Percentiles rank a stretch among this genome's conserved stretches.
These are phyloP conservation scores for Nebria salina DNA, from an alignment of 2,888 invertebrate genomes.

Conservation along the genomic window DNA sequence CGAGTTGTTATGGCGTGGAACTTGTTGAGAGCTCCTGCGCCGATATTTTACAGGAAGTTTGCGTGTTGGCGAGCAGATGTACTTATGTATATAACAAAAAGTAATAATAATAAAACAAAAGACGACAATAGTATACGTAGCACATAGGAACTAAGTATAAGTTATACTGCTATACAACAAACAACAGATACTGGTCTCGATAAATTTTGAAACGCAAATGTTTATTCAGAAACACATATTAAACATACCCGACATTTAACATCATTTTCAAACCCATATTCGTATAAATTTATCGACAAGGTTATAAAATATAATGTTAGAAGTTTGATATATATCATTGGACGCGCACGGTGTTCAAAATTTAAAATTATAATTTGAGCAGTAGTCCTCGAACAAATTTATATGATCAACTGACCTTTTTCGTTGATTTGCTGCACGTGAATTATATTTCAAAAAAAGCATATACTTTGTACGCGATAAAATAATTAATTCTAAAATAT, in stretches of 20 bases:
- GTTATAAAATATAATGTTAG: background rate
- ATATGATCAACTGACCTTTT: too few species aligned
- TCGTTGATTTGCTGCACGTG: too few species aligned
- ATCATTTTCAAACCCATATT: conserved; percentile 14
- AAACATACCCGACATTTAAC: conserved; percentile 34
- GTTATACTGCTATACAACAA: conserved; percentile 27
- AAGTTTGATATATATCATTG: background rate
- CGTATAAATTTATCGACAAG: background rate
- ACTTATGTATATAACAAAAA: background rate
- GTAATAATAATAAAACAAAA: conserved; percentile 39
- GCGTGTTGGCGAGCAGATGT: conserved; percentile 38
- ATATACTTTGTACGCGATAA: too few species aligned
- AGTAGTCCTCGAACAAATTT: background rate
- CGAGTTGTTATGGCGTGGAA: background rate
- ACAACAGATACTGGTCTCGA: conserved; percentile 17
- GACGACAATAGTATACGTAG: conserved; percentile 28
- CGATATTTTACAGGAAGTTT: conserved; percentile 36
- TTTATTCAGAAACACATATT: conserved; percentile 18
- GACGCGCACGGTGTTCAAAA: background rate
- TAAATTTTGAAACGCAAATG: conserved; percentile 41
- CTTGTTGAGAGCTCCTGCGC: background rate
- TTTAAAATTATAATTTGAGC: background rate
- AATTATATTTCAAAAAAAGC: too few species aligned
- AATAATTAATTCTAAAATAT: too few species aligned
- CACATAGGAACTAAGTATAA: conserved; percentile 24